Percentiles rank a stretch among this genome's conserved stretches.
These are phyloP conservation scores for Sphaerophoria rueppellii DNA, from an alignment of 2,888 invertebrate species.

Conservation along the genomic window DNA sequence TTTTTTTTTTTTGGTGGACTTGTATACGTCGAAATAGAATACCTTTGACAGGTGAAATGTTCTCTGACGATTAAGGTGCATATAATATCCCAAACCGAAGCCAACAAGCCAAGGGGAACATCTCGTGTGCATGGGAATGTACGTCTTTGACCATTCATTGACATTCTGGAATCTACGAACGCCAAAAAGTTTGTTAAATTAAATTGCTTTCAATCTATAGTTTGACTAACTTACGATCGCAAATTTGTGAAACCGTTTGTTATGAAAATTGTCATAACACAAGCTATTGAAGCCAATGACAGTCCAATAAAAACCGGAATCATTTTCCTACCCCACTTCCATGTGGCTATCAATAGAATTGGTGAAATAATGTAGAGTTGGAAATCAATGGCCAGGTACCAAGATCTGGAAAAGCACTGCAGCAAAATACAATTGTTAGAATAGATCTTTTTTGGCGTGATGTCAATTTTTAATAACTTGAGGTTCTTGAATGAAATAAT, in stretches of 20 bases:
- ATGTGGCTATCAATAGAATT: conserved; percentile 82
- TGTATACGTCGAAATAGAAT: background rate
- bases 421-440: background rate
- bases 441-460: background rate
- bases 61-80: conserved; percentile 18
- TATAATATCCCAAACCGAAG: conserved; percentile 19
- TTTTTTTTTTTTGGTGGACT: background rate
- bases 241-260: conserved; percentile 18
- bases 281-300: background rate
- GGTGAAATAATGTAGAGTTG: conserved; percentile 84
- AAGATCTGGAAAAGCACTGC: conserved; percentile 82
- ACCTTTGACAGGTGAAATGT: conserved; percentile 11
- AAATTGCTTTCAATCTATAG: background rate
- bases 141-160: conserved; percentile 13
- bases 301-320: conserved; percentile 53
- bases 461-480: background rate
- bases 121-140: conserved; percentile 23
- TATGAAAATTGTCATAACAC: conserved; percentile 26
- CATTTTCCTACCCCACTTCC: conserved; percentile 77
- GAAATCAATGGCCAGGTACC: conserved; percentile 84
- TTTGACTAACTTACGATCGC: background rate
- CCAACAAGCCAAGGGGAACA: conserved; percentile 18
- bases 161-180: background rate
- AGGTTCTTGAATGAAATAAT: conserved; percentile 78
- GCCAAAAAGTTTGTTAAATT: background rate